Evolutionary conservation across 2,888 invertebrate species (phyloP), one percentile per base, ranked within the genome.

Genomic region (Orthonevra nobilis): DNA sequence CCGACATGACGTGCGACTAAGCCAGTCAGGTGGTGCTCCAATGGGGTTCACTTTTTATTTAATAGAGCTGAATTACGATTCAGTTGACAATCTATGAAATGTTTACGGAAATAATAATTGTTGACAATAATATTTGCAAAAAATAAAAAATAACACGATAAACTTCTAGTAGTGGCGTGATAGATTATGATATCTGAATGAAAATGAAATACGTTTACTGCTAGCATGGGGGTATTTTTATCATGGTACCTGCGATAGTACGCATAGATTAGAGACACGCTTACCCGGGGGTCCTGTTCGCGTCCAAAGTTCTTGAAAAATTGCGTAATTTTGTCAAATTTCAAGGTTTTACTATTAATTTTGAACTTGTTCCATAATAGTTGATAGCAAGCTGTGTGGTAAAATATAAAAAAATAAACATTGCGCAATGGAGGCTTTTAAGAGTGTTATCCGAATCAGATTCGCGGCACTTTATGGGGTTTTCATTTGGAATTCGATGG

Each of bases 291-390:
- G 42, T 30, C 12, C 19, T 32, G 20, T 10, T 42, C 10, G n/a
- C n/a, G n/a, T n/a, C n/a, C 32, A 58, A 58, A 58, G 42, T 40
- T 42, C n/a, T 3, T n/a, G 1, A 7, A 58, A 23, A 28, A 20
- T 58, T 58, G 42, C 58, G 58, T 42, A 58, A 58, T 42, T 19
- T 12, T 9, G 30, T 15, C 19, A 17, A 19, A 32, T 19, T 19
- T n/a, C n/a, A n/a, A n/a, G n/a, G n/a, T n/a, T n/a, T n/a, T n/a
- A n/a, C n/a, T n/a, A n/a, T n/a, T n/a, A n/a, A n/a, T n/a, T n/a
- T n/a, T n/a, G n/a, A n/a, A n/a, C n/a, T n/a, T n/a, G n/a, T n/a
- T n/a, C n/a, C n/a, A n/a, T n/a, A n/a, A n/a, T n/a, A n/a, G n/a
- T n/a, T n/a, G n/a, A n/a, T n/a, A n/a, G n/a, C n/a, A 40, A 19